Conservation (phyloP, 1,140 invertebrate species). For the Drosophila baimaii region DNA sequence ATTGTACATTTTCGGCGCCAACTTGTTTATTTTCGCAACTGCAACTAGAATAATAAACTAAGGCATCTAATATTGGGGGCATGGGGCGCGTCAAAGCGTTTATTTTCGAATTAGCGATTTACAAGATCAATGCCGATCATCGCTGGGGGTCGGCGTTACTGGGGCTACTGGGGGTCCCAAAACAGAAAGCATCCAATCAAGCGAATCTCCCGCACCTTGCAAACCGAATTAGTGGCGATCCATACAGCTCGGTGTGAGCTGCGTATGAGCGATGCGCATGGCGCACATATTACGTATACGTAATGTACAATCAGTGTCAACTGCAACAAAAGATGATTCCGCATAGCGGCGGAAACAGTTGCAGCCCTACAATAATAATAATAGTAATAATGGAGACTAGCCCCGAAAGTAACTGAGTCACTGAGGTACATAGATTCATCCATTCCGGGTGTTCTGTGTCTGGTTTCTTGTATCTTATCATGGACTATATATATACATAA, state of each 20-base stretch:
- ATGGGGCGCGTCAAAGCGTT: conserved; percentile 56
- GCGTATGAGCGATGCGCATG: conserved; percentile 59
- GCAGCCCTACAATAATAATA: conserved; percentile 22
- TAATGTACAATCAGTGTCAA: conserved; percentile 62
- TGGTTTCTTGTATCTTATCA: conserved; percentile 65
- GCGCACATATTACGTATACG: conserved; percentile 69
- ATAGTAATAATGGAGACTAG: conserved; percentile 27
- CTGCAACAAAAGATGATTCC: conserved; percentile 55
- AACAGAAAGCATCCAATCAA: conserved; percentile 67
- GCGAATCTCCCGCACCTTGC: conserved; percentile 63
- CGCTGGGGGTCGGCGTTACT: conserved; percentile 26
- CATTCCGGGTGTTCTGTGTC: conserved; percentile 13
- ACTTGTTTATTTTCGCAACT: conserved; percentile 61
- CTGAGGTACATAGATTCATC: conserved; percentile 21
- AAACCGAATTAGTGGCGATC: conserved; percentile 44
- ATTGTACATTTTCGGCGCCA: conserved; percentile 37
- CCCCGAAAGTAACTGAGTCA: conserved; percentile 49
- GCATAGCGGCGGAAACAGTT: conserved; percentile 43
- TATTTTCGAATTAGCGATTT: conserved; percentile 81
- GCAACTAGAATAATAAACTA: conserved; percentile 59
- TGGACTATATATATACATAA: neutral
- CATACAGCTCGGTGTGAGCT: conserved; percentile 34
- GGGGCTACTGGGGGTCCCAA: conserved; percentile 17
- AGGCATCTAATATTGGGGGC: conserved; percentile 18
- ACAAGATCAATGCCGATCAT: conserved; percentile 75